Percentiles rank a stretch among this genome's conserved stretches.
phyloP scores from a whole-genome alignment of 1,140 invertebrate genomes.

The Caenorhabditis tropicalis region DNA sequence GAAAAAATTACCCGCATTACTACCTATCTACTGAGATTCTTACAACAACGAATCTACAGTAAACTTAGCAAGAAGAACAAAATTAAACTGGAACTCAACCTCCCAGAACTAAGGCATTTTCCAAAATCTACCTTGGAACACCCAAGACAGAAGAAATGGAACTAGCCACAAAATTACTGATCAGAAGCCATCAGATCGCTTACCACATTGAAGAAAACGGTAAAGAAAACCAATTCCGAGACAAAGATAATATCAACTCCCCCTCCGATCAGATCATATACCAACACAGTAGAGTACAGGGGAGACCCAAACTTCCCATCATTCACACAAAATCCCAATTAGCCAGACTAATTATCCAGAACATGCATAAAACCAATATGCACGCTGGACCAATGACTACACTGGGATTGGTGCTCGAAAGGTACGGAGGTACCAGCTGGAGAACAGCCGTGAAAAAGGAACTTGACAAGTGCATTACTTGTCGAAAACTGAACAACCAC shows the following conservation, averaged over 20 bases:
- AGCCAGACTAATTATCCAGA: neutral
- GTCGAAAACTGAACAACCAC: neutral
- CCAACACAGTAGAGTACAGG: neutral
- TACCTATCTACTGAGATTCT: no score
- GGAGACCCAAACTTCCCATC: neutral
- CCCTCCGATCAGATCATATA: neutral
- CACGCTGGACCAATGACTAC: neutral
- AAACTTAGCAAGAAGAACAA: neutral
- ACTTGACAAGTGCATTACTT: conserved; percentile 3
- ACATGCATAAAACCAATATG: neutral
- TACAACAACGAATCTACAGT: neutral
- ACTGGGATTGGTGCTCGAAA: neutral
- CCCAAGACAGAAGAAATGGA: neutral
- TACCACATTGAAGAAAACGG: neutral
- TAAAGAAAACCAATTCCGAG: neutral
- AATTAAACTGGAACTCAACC: neutral
- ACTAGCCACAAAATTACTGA: neutral
- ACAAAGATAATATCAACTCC: neutral
- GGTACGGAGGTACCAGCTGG: neutral
- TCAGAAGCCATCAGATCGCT: neutral
- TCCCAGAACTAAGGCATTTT: neutral
- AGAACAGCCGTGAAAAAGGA: conserved; percentile 14
- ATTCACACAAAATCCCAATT: neutral
- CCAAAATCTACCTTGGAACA: neutral
- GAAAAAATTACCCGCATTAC: no score